Percentiles rank a stretch among this genome's conserved stretches.
Conservation (phyloP, 1,140 invertebrate genomes). For the Lordiphosa mommai region DNA sequence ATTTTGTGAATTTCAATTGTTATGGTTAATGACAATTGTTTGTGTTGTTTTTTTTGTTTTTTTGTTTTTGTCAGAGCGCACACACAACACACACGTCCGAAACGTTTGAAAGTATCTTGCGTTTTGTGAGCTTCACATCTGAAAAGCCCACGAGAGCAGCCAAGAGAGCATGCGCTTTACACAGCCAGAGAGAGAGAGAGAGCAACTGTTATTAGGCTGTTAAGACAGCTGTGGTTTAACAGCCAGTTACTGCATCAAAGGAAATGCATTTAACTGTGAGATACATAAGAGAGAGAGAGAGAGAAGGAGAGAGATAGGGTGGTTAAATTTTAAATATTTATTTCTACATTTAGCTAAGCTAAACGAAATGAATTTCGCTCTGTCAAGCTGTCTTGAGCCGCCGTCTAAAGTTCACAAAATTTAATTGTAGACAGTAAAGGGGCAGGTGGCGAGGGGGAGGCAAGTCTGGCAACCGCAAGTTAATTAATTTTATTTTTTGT, state of each 20-base stretch:
- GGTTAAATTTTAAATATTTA: background rate
- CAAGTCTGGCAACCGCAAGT: constrained; percentile 44
- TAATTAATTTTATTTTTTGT: constrained; percentile 69
- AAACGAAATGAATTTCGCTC: constrained; percentile 5
- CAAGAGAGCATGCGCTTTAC: too few species aligned
- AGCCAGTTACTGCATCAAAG: too few species aligned
- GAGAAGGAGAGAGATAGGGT: background rate
- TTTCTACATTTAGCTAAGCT: constrained; percentile 4
- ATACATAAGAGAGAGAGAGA: background rate
- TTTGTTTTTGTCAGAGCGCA: background rate
- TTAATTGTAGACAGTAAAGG: constrained; percentile 45
- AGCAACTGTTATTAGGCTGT: constrained; percentile 7
- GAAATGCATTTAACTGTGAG: background rate
- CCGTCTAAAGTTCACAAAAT: constrained; percentile 73
- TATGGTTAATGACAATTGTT: constrained; percentile 4
- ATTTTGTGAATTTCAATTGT: constrained; percentile 25
- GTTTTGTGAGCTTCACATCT: constrained; percentile 6
- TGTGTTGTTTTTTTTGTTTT: background rate
- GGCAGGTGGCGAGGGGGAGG: constrained; percentile 6
- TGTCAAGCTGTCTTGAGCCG: constrained; percentile 49
- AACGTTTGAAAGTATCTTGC: constrained; percentile 19
- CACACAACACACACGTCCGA: constrained; percentile 22
- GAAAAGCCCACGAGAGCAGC: background rate
- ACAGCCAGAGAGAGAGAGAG: background rate
- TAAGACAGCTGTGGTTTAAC: constrained; percentile 1